Evolutionary conservation across 2,797 vertebrate genomes (phyloP).

Genomic region (Silurus lanzhouensis): DNA sequence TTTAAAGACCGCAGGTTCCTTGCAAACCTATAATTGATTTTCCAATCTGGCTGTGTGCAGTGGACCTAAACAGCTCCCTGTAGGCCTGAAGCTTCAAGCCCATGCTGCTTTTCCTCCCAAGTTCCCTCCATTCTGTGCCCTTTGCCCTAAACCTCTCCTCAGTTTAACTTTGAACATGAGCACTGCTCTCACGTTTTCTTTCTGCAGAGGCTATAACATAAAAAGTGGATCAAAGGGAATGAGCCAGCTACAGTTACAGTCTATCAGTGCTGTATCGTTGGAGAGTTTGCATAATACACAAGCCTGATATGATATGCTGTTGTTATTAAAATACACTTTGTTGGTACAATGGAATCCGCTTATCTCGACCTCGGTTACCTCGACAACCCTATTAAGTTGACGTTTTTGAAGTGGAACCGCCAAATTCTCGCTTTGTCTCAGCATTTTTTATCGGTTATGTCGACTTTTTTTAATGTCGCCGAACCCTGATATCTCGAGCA

Average conservation of each 20-base stretch:
- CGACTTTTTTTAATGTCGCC: no score
- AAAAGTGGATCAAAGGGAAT: slow-evolving; percentile 74
- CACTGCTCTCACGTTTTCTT: slow-evolving; percentile 61
- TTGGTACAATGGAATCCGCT: neutral
- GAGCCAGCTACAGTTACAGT: slow-evolving; percentile 59
- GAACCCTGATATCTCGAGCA: no score
- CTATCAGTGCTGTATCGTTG: neutral
- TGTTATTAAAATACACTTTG: slow-evolving; percentile 6
- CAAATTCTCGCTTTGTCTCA: no score
- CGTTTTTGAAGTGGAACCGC: no score
- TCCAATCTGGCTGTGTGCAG: slow-evolving; percentile 51
- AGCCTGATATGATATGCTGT: neutral
- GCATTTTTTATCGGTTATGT: no score
- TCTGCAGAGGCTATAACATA: slow-evolving; percentile 69
- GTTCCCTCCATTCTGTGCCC: slow-evolving; percentile 12
- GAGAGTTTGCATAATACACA: slow-evolving; percentile 56
- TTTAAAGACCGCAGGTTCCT: slow-evolving; percentile 55
- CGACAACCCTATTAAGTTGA: no score
- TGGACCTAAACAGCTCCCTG: slow-evolving; percentile 60
- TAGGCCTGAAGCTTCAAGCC: slow-evolving; percentile 46
- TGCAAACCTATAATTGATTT: slow-evolving; percentile 57
- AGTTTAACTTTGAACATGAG: slow-evolving; percentile 62
- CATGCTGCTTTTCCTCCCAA: neutral
- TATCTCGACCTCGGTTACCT: no score
- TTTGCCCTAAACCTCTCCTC: slow-evolving; percentile 38